Evolutionary conservation across 2,888 invertebrate species (phyloP), one percentile per base, ranked within the genome.

Genomic region (Rutpela maculata): DNA sequence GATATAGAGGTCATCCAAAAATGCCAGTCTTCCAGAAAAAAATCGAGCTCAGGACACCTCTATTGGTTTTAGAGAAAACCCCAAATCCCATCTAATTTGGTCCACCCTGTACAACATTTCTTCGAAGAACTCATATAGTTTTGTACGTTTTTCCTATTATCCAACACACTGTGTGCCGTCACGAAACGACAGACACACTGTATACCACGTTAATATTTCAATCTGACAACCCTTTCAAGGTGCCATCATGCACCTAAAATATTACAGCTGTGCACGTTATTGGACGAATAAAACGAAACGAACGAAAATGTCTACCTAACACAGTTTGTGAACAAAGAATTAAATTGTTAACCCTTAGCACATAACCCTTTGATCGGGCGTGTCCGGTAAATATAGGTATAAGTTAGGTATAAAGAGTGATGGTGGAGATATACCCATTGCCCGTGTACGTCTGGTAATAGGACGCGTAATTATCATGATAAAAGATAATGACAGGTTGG

Each of bases 401-500:
- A 84, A 77, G 83, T 84, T 74, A 65, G 65, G 22, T 55, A 84
- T 76, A 76, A 73, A 82, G 82, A 82, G 81, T 82, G 86, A 85
- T 84, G 83, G 82, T 80, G 85, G 84, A 82, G 84, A 84, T 80
- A 68, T 72, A 84, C 79, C 79, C 78, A 69, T 74, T 57, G 74
- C 80, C 75, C 76, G 63, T 57, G 12, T 57, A 59, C 10, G 35
- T 22, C 17, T 74, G 83, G 86, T 86, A 88, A 88, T 86, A 85
- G 83, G 84, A 86, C 84, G 84, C 86, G 83, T 83, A 84, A 87
- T 87, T 88, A 86, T 86, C 85, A 87, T 87, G 83, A 86, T 86
- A 88, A 87, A 86, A 85, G 86, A 83, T 89, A 89, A 89, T 89
- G 88, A 89, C 87, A 88, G 88, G 89, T 89, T 89, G 79, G 83